Evolutionary conservation across 2,888 invertebrate genomes (phyloP).

Genomic region (Gymnosoma rotundatum): DNA sequence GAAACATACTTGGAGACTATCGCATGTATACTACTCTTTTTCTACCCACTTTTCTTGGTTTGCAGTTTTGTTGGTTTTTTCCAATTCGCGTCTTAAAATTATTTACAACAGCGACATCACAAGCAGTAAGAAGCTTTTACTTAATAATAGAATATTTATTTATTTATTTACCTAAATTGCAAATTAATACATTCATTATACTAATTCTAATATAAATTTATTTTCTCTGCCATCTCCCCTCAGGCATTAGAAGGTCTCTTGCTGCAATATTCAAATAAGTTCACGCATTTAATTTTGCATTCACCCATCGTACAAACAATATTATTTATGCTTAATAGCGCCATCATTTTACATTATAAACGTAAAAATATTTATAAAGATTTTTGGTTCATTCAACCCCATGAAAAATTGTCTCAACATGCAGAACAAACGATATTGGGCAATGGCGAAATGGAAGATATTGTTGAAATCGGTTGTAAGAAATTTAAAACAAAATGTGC

Average conservation of each 20-base stretch:
- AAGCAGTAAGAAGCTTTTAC: slow-evolving; percentile 74
- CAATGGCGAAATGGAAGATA: not conserved
- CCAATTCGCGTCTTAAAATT: slow-evolving; percentile 72
- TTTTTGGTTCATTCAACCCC: slow-evolving; percentile 76
- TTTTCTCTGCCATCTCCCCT: not conserved
- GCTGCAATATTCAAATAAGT: slow-evolving; percentile 67
- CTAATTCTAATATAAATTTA: not conserved
- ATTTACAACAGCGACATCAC: slow-evolving; percentile 74
- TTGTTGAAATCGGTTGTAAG: not conserved
- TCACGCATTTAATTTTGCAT: slow-evolving; percentile 69
- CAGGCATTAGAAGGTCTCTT: slow-evolving; percentile 75
- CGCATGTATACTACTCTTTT: slow-evolving; percentile 66
- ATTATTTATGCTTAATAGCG: slow-evolving; percentile 77
- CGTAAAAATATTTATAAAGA: slow-evolving; percentile 70
- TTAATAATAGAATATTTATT: not conserved
- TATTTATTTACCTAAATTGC: not conserved
- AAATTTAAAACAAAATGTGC: slow-evolving; percentile 58
- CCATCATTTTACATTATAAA: slow-evolving; percentile 74
- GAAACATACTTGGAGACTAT: slow-evolving; percentile 72
- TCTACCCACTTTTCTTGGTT: slow-evolving; percentile 73
- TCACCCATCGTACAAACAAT: slow-evolving; percentile 73
- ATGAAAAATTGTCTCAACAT: slow-evolving; percentile 1
- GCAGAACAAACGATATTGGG: not conserved
- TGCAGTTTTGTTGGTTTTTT: slow-evolving; percentile 67
- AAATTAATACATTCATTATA: not conserved